Conservation (phyloP, 2,113 vertebrate genomes). For the Chlorodrepanis virens region DNA sequence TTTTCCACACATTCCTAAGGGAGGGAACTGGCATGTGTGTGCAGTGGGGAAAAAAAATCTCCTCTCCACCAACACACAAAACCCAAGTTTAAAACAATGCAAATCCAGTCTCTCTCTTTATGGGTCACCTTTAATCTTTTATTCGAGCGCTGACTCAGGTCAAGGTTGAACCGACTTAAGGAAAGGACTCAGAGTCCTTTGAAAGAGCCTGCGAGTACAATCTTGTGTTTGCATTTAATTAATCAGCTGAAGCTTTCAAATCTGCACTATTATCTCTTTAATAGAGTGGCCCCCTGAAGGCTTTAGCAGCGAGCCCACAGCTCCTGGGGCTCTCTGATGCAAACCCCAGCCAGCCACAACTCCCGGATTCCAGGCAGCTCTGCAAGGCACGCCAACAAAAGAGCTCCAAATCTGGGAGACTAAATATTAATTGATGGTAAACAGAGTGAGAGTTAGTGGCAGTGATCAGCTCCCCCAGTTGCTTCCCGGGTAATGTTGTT, state of each 20-base stretch:
- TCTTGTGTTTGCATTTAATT: conserved; percentile 60
- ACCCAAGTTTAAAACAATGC: not conserved
- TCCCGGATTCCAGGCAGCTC: not conserved
- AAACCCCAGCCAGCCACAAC: not conserved
- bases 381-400: not conserved
- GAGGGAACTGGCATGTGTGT: accelerated
- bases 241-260: conserved; percentile 44
- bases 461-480: conserved; percentile 38
- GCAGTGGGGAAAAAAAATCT: accelerated
- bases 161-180: conserved; percentile 29
- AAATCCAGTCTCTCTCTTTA: not conserved
- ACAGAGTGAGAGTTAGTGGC: conserved; percentile 33
- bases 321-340: not conserved
- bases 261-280: conserved; percentile 52
- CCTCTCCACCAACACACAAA: not conserved
- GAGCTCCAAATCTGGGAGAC: not conserved
- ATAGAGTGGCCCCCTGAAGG: not conserved
- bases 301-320: not conserved
- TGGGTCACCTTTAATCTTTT: conserved; percentile 1
- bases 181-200: not conserved
- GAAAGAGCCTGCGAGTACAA: not conserved
- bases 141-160: not conserved
- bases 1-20: not conserved
- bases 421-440: conserved; percentile 52
- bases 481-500: not conserved